A percentile compares a stretch with the other conserved stretches of the same genome.
Evolutionary conservation across 2,797 vertebrate genomes (phyloP).

Genomic region (Cyprinodon diabolis): DNA sequence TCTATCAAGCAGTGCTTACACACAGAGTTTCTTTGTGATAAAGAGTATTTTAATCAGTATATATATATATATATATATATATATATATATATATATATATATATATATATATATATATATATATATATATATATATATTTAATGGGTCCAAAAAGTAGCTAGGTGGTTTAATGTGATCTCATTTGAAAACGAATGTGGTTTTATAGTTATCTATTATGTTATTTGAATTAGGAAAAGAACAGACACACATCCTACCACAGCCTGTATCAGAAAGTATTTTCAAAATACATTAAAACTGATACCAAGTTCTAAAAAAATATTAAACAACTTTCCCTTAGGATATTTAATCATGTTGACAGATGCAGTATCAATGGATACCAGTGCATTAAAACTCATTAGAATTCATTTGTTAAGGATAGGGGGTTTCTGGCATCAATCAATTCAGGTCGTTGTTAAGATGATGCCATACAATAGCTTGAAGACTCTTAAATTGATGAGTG

Average conservation of each 20-base stretch:
- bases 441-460: conserved; percentile 72
- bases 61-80: no score
- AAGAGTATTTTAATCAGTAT: background rate
- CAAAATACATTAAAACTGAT: background rate
- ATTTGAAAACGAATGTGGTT: background rate
- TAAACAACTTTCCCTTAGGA: conserved; percentile 38
- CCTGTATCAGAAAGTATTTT: no score
- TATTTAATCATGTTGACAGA: conserved; percentile 59
- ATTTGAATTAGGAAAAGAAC: background rate
- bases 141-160: background rate
- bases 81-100: no score
- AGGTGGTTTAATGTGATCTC: background rate
- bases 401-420: conserved; percentile 57
- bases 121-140: no score
- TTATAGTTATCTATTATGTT: background rate
- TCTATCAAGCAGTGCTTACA: background rate
- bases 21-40: background rate
- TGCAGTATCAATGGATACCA: conserved; percentile 50
- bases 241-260: no score
- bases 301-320: background rate
- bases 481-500: conserved; percentile 74
- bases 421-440: conserved; percentile 67
- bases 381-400: conserved; percentile 69
- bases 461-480: conserved; percentile 54
- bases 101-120: no score